Evolutionary conservation across 2,888 invertebrate genomes (phyloP).

Genomic region (Choristoneura rosaceana): DNA sequence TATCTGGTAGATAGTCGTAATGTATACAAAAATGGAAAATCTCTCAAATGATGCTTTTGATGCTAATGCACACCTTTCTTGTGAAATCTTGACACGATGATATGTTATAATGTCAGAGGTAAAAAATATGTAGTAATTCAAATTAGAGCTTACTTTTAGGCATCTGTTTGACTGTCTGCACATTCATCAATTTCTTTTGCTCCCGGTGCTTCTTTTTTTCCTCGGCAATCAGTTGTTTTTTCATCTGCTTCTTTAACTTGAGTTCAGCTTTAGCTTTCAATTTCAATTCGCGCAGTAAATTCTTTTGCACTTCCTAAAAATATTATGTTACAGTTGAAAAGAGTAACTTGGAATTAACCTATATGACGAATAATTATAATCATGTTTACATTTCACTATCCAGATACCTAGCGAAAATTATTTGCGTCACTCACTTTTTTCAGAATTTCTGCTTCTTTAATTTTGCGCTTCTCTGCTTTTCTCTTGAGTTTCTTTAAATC

Average conservation of each 20-base stretch:
- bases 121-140: too few species aligned
- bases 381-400: too few species aligned
- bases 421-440: constrained; percentile 2
- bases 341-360: too few species aligned
- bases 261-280: constrained; percentile 7
- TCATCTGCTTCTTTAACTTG: neutral
- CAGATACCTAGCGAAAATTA: neutral
- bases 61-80: too few species aligned
- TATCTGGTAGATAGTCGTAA: too few species aligned
- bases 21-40: too few species aligned
- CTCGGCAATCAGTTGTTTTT: neutral
- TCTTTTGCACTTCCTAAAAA: constrained; percentile 10
- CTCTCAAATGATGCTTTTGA: too few species aligned
- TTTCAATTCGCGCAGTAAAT: neutral
- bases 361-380: too few species aligned
- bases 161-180: neutral
- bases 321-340: neutral
- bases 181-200: neutral
- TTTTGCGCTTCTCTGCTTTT: constrained; percentile 2
- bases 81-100: too few species aligned
- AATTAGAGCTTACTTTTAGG: neutral
- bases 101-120: too few species aligned
- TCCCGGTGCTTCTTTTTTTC: neutral
- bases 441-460: constrained; percentile 3
- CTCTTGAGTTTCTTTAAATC: neutral